Conservation (phyloP, 2,888 invertebrate genomes). For the Apamea epomidion region DNA sequence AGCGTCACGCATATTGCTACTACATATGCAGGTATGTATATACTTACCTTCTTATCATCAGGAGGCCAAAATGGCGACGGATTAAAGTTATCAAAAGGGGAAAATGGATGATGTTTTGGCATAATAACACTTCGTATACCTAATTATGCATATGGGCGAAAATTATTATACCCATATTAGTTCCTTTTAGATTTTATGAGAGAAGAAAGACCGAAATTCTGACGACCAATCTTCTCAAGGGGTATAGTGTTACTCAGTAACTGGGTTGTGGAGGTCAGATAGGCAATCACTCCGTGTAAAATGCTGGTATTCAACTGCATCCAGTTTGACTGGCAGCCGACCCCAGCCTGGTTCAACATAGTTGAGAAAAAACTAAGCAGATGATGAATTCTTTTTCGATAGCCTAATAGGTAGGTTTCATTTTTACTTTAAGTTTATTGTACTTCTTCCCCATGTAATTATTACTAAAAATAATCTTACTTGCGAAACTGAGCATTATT, state of each 20-base stretch:
- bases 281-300: too few relatives aligned
- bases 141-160: background rate
- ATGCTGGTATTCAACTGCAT: background rate
- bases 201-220: background rate
- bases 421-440: background rate
- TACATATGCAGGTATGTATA: background rate
- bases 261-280: background rate
- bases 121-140: background rate
- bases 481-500: slow-evolving; percentile 13
- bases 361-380: background rate
- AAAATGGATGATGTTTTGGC: background rate
- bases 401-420: background rate
- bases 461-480: background rate
- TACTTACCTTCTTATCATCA: slow-evolving; percentile 7
- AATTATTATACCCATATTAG: background rate
- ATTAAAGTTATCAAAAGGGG: slow-evolving; percentile 18
- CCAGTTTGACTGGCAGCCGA: background rate
- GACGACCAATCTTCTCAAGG: background rate
- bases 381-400: background rate
- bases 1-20: background rate
- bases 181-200: background rate
- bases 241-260: background rate
- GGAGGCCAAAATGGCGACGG: slow-evolving; percentile 11
- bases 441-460: background rate
- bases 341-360: background rate